Conservation (phyloP, 1,140 invertebrate genomes). For the Bombus ignitus region DNA sequence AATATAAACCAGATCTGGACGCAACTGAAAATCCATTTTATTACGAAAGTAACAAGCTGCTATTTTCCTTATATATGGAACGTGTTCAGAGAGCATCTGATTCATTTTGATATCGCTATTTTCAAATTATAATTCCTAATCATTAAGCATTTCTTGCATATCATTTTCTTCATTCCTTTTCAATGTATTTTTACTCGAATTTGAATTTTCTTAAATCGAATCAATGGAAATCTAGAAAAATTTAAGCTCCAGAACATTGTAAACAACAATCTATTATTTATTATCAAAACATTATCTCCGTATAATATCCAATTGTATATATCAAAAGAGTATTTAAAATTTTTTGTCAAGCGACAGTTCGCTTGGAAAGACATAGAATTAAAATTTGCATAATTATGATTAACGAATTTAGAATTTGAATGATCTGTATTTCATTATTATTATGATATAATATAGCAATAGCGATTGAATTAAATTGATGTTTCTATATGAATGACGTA, state of each 20-base stretch:
- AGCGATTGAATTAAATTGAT: constrained; percentile 13
- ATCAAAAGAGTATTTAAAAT: constrained; percentile 1
- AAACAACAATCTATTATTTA: constrained; percentile 12
- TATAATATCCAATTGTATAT: neutral
- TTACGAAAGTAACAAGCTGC: constrained; percentile 85
- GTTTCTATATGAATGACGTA: neutral
- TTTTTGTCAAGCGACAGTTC: neutral
- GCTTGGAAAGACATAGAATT: neutral
- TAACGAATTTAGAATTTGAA: constrained; percentile 11
- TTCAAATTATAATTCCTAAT: constrained; percentile 20
- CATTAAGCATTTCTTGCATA: constrained; percentile 36
- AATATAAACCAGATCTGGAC: constrained; percentile 84
- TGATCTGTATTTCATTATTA: constrained; percentile 10
- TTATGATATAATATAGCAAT: constrained; percentile 9
- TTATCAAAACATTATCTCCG: neutral
- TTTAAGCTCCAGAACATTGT: neutral
- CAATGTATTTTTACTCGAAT: neutral
- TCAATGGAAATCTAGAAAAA: neutral
- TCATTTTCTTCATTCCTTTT: constrained; percentile 44
- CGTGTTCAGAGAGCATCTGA: constrained; percentile 81
- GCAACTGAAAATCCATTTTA: constrained; percentile 85
- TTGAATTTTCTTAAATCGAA: too few relatives aligned
- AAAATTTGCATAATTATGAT: constrained; percentile 3
- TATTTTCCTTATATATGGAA: constrained; percentile 85
- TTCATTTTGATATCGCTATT: constrained; percentile 62